A percentile compares a stretch with the other conserved stretches of the same genome.
phyloP scores from a whole-genome alignment of 2,113 vertebrate species.

The Psephotus haematonotus region DNA sequence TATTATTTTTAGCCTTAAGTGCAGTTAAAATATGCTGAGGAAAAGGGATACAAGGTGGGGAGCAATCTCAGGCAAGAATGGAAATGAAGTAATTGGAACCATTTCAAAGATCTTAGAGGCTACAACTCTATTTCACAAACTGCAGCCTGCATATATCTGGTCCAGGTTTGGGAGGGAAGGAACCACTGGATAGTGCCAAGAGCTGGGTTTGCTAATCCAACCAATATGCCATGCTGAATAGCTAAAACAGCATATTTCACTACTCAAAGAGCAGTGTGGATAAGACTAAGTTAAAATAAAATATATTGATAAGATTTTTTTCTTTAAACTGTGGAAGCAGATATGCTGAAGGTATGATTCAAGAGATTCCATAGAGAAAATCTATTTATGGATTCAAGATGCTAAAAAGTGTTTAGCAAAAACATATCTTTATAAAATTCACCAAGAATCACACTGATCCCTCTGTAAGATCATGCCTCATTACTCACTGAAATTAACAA shows the following conservation, averaged over 20 bases:
- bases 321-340: background rate
- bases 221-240: background rate
- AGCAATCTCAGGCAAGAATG: background rate
- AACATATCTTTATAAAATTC: background rate
- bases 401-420: background rate
- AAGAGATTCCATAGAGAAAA: background rate
- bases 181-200: rapidly evolving
- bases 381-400: background rate
- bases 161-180: background rate
- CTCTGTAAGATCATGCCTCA: background rate
- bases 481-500: background rate
- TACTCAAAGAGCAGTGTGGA: background rate
- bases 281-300: background rate
- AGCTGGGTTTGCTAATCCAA: background rate
- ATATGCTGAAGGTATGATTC: rapidly evolving
- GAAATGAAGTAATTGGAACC: background rate
- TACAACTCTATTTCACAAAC: background rate
- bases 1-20: background rate
- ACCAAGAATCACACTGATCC: background rate
- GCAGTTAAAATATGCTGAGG: background rate
- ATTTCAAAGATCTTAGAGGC: background rate
- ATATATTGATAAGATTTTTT: background rate
- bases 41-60: background rate
- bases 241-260: background rate
- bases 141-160: background rate